phyloP scores from a whole-genome alignment of 2,113 vertebrate species.

The Mustelus asterias region DNA sequence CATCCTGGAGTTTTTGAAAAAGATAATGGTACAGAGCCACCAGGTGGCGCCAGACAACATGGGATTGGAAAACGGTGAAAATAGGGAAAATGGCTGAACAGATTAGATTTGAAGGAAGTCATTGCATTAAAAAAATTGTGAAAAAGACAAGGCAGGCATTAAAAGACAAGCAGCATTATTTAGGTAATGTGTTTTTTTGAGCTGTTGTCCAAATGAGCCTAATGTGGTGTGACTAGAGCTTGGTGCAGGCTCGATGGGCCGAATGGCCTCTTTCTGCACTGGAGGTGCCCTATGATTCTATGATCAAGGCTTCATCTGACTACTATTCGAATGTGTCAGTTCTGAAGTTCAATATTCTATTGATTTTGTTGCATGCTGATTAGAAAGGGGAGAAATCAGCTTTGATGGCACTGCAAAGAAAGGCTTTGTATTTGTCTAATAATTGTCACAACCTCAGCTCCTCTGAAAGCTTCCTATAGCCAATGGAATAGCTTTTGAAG shows the following conservation, averaged over 20 bases:
- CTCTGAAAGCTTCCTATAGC: background rate
- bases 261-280: too few species aligned
- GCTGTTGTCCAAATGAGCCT: background rate
- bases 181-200: background rate
- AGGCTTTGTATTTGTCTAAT: background rate
- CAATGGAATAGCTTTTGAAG: background rate
- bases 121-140: background rate
- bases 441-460: background rate
- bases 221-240: background rate
- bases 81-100: background rate
- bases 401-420: background rate
- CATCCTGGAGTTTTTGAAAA: background rate
- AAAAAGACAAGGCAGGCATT: background rate
- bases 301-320: background rate
- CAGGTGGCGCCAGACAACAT: conserved; percentile 16
- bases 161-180: background rate
- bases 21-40: background rate
- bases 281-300: too few species aligned
- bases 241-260: too few species aligned
- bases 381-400: background rate
- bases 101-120: background rate
- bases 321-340: background rate
- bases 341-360: background rate
- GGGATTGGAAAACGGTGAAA: background rate
- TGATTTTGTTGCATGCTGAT: background rate